phyloP scores from a whole-genome alignment of 2,113 vertebrate genomes.

The Fregetta grallaria region DNA sequence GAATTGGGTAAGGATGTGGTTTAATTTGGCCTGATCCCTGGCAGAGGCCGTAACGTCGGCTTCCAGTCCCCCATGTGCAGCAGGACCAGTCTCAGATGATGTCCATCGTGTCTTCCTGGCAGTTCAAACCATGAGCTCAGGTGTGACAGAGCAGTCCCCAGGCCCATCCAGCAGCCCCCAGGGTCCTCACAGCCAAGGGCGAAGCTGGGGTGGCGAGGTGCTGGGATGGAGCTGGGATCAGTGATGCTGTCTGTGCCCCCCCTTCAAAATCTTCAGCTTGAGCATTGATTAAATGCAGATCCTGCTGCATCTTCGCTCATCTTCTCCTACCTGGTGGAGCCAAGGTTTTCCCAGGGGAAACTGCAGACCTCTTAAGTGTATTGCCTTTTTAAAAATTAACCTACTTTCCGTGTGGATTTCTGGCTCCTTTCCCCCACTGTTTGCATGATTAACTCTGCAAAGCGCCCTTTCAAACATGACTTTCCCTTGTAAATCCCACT shows the following conservation, averaged over 20 bases:
- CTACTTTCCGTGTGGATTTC: constrained; percentile 53
- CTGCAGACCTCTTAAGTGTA: constrained; percentile 1
- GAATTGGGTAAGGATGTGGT: not conserved
- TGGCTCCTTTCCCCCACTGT: constrained; percentile 46
- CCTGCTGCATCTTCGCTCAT: not conserved
- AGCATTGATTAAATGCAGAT: constrained; percentile 2
- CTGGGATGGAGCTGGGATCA: not conserved
- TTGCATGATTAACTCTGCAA: constrained; percentile 56
- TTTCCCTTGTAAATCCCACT: constrained; percentile 53
- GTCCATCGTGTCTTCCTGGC: not conserved
- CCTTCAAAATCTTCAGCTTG: not conserved
- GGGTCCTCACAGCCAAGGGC: not conserved
- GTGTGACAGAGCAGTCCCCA: not conserved
- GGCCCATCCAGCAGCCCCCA: not conserved
- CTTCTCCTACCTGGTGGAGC: constrained; percentile 1
- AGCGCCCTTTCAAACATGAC: constrained; percentile 17
- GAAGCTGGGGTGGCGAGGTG: accelerated
- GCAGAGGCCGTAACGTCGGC: accelerated
- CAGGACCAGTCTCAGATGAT: not conserved
- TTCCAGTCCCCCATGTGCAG: not conserved
- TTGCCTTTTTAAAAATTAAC: constrained; percentile 63
- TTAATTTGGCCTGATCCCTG: not conserved
- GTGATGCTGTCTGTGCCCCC: not conserved
- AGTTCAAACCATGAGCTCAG: not conserved
- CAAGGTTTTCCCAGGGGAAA: constrained; percentile 33